Percentiles rank a stretch among this genome's conserved stretches.
Conservation (phyloP, 2,888 invertebrate genomes). For the Nebria brevicollis region DNA sequence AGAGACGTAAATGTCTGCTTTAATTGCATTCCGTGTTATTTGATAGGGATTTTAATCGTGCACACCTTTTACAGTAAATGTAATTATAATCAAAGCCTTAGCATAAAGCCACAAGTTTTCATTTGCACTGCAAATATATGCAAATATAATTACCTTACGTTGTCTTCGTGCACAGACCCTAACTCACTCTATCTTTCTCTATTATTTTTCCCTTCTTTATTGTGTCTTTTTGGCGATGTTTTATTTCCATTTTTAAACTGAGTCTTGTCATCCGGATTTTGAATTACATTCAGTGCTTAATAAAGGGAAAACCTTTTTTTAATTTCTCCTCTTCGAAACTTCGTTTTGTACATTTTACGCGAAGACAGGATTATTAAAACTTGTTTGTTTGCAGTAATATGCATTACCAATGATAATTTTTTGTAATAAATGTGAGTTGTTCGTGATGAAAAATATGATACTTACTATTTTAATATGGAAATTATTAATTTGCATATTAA, state of each 20-base stretch:
- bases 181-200: background rate
- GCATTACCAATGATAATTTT: background rate
- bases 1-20: conserved; percentile 40
- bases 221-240: conserved; percentile 18
- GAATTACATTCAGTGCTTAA: conserved; percentile 18
- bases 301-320: background rate
- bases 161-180: conserved; percentile 20
- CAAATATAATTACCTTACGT: conserved; percentile 45
- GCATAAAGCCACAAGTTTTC: conserved; percentile 45
- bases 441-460: conserved; percentile 12
- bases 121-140: conserved; percentile 47
- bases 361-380: conserved; percentile 12
- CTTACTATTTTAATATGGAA: conserved; percentile 19
- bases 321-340: conserved; percentile 3
- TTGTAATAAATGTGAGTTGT: conserved; percentile 13
- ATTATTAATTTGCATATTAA: conserved; percentile 39
- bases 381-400: conserved; percentile 4
- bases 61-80: conserved; percentile 44
- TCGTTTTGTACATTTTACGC: conserved; percentile 23
- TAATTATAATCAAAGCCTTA: conserved; percentile 44
- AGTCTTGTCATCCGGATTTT: conserved; percentile 20
- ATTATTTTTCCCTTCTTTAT: background rate
- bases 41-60: conserved; percentile 45
- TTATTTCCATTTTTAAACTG: conserved; percentile 36
- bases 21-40: conserved; percentile 43